Percentiles rank a stretch among this genome's conserved stretches.
Conservation (phyloP, 2,797 vertebrate species). For the Paguma larvata region DNA sequence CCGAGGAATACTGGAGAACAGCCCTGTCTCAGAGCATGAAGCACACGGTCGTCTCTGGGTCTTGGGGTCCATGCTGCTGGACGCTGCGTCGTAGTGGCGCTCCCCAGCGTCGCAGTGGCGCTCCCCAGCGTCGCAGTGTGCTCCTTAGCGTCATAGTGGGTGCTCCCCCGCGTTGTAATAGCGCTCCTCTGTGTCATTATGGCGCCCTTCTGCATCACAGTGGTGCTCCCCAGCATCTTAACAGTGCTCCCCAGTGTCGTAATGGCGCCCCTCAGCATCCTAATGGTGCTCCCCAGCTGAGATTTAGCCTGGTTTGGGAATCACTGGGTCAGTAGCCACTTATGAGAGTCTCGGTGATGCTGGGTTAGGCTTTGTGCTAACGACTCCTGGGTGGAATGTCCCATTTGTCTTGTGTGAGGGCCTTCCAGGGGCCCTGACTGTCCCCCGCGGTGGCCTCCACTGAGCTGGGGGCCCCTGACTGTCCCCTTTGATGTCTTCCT, state of each 20-base stretch:
- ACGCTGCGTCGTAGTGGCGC: fast-evolving
- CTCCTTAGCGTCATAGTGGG: too few relatives aligned
- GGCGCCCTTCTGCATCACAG: too few relatives aligned
- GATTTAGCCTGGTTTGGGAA: background rate
- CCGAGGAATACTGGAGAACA: background rate
- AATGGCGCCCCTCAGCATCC: too few relatives aligned
- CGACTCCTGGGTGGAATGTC: fast-evolving
- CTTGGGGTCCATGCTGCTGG: fast-evolving
- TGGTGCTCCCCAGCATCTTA: too few relatives aligned
- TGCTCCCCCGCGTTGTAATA: too few relatives aligned
- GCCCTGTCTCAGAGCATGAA: background rate
- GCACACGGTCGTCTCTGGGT: fast-evolving
- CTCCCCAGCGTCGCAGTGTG: too few relatives aligned
- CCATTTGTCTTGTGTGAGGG: background rate
- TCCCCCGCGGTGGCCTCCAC: background rate
- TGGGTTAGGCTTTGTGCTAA: background rate
- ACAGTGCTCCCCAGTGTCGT: too few relatives aligned
- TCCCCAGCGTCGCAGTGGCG: background rate
- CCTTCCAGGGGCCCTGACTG: background rate
- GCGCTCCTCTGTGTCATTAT: too few relatives aligned
- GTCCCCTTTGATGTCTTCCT: fast-evolving
- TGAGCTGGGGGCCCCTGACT: fast-evolving
- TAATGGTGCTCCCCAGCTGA: background rate
- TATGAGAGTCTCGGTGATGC: background rate
- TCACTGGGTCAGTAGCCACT: background rate